Base-by-base conservation (phyloP, 2,888 invertebrate genomes). In the Molorchus minor region DNA sequence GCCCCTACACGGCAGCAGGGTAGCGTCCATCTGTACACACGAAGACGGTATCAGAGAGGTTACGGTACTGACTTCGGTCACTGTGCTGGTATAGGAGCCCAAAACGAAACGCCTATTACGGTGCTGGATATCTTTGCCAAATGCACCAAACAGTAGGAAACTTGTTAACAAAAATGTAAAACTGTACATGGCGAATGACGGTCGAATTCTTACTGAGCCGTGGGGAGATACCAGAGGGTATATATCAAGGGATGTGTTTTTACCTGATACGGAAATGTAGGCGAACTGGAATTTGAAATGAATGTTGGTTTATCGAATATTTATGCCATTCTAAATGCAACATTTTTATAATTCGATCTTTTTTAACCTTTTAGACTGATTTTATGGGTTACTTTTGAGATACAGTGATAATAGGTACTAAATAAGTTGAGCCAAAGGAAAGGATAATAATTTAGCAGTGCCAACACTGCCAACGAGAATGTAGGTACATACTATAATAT, bases 11-110 rank as follows among this genome's bases (percentile, higher is more conserved):
- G 78, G 77, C 7, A 77, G 78, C 45, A 81, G 65, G 21, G 79
- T 78, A 1, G 80, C 63, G 38, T 77, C 78, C 2, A 81, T 74
- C 51, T 76, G 76, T 2, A 80, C 76, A 62, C 81, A 81, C 1
- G 80, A 80, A 1, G 80, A 79, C n/a, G 81, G 79, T 10, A 78
- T 71, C 47, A 76, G 61, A 7, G 77, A 73, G 5, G 77, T 80
- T 5, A 78, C 71, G 8, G 74, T 58, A 38, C 73, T 66, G 4
- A 72, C 74, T 57, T 73, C 61, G 10, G 70, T 65, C 12, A 77
- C 70, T 0, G 77, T 74, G 61, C 67, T 73, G 2, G 81, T 81
- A 55, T 76, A 71, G 5, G 68, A 56, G 4, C 67, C 68, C 17
- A 62, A 53, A n/a, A 67, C 52, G 13, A 58, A 64, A 21, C 62